phyloP scores from a whole-genome alignment of 2,113 vertebrate genomes.

The Calcarius ornatus region DNA sequence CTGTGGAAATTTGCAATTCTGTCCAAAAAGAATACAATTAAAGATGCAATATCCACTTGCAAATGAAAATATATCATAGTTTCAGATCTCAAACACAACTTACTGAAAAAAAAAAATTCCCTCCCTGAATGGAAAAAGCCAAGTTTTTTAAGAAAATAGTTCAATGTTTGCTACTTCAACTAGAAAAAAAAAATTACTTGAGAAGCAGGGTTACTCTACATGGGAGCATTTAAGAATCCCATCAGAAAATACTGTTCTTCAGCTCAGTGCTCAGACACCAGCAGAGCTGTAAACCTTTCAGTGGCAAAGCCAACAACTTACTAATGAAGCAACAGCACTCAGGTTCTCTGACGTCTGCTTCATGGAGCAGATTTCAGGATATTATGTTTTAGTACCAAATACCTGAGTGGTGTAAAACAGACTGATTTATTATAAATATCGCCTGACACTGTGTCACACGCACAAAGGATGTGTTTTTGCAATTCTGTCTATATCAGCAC shows the following conservation, averaged over 20 bases:
- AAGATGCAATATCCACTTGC: conserved; percentile 46
- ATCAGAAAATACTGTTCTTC: background rate
- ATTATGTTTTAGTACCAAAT: background rate
- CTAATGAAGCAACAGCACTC: background rate
- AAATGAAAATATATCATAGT: conserved; percentile 46
- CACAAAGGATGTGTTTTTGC: background rate
- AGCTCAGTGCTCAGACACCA: background rate
- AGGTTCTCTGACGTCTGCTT: background rate
- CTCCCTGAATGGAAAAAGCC: background rate
- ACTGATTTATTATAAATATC: background rate
- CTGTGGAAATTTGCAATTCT: conserved; percentile 57
- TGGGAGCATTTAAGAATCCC: background rate
- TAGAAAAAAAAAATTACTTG: background rate
- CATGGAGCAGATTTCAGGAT: background rate
- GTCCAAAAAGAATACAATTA: conserved; percentile 62
- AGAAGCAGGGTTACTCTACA: background rate
- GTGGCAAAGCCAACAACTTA: background rate
- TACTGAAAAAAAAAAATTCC: background rate
- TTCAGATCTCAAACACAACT: conserved; percentile 48
- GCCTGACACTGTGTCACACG: background rate
- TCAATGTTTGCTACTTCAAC: background rate
- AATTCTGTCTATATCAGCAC: background rate
- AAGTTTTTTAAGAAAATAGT: background rate
- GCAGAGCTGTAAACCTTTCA: background rate
- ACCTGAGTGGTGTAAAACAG: background rate